These are phyloP conservation scores for Salvator merianae DNA, from an alignment of 2,113 vertebrate genomes.

Conservation along the genomic window DNA sequence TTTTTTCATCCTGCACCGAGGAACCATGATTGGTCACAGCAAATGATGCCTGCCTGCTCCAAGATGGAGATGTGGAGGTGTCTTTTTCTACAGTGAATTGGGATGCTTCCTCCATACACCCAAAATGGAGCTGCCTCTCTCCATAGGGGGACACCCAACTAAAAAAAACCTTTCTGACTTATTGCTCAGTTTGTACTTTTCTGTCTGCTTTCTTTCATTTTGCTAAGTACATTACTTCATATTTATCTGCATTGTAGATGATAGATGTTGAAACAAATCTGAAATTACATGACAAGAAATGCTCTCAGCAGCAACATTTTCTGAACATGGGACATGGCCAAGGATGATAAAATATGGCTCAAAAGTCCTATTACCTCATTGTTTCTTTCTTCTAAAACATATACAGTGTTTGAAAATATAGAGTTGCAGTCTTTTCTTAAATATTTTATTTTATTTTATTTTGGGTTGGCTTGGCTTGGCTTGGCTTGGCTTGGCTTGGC, in stretches of 20 bases:
- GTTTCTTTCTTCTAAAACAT: background rate
- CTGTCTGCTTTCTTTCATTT: conserved; percentile 1
- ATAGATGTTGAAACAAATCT: conserved; percentile 16
- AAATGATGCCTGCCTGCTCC: no score
- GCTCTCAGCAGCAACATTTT: background rate
- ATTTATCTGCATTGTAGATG: background rate
- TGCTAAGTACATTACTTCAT: background rate
- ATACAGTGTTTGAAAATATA: background rate
- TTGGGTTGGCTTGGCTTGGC: no score
- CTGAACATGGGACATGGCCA: background rate
- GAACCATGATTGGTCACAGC: no score
- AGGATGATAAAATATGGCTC: background rate
- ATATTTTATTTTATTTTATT: no score
- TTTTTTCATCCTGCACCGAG: no score
- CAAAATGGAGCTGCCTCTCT: no score
- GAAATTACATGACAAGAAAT: background rate
- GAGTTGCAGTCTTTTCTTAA: no score
- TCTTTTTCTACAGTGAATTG: no score
- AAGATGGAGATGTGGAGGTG: no score
- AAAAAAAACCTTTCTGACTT: background rate
- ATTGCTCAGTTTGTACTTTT: background rate
- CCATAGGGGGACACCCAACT: no score
- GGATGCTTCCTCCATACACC: no score
- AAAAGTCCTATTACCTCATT: background rate
- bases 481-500: no score